Base-by-base conservation (phyloP, 2,888 invertebrate genomes). In the Eledona agricola region DNA sequence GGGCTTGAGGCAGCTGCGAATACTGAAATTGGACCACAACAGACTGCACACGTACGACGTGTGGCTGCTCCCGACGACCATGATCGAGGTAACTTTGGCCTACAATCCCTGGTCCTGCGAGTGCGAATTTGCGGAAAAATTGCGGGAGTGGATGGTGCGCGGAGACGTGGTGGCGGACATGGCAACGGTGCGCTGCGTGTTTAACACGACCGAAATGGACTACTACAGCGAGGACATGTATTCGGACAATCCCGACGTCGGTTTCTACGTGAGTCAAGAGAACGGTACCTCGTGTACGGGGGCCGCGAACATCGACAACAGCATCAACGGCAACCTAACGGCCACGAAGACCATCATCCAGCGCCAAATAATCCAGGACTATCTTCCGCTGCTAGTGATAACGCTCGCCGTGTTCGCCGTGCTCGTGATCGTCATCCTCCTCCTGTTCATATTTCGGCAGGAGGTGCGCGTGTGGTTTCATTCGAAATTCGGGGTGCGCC, bases 101-200 rank as follows among this genome's bases (percentile, higher is more conserved):
- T 83, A 80, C 56, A 92, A 92, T 72, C 88, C 88, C 43, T 92
- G 90, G 90, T 85, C 87, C 40, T 93, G 92, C 75, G 88, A 90
- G 66, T 93, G 92, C 74, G 87, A 88, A 66, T 90, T 86, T 70
- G 83, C 86, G 16, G 86, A 87, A 71, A 82, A 82, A 73, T 84
- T 89, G 67, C 84, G 87, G 61, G 88, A 89, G 72, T 92, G 89
- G 88, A 82, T 88, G 57, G 82, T 84, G 59, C 79, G 84, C 62
- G 83, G 86, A 32, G 83, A 79, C 58, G 82, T 83, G 42, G 85
- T 90, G 43, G 78, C 79, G 47, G 90, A 90, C 73, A 71, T 82
- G 42, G 73, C 81, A 31, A 81, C 80, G 59, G 79, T 90, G 54
- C 83, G 85, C 63, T 90, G 90, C 72, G 81, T 86, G 58, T 85